Conservation (phyloP, 2,113 vertebrate species). For the Polypterus senegalus region DNA sequence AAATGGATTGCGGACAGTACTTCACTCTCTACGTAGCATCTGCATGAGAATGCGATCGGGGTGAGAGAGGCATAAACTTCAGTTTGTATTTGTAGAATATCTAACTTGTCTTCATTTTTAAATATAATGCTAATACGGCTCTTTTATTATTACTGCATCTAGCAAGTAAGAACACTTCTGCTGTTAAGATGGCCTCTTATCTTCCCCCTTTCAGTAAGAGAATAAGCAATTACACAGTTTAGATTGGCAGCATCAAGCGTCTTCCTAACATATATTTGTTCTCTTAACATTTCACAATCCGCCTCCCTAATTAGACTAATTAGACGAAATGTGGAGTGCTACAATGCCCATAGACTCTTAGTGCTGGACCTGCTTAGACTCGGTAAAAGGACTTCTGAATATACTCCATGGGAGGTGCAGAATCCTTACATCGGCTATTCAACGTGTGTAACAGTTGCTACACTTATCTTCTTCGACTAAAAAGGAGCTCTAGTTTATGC, state of each 20-base stretch:
- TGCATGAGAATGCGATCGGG: too few relatives aligned
- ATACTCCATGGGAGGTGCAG: slow-evolving; percentile 62
- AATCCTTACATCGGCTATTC: slow-evolving; percentile 57
- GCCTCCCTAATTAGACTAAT: slow-evolving; percentile 64
- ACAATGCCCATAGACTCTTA: slow-evolving; percentile 25
- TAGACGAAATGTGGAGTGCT: slow-evolving; percentile 45
- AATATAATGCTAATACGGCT: not conserved
- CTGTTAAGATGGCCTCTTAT: slow-evolving; percentile 3
- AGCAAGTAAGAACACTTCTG: slow-evolving; percentile 10
- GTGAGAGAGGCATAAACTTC: too few relatives aligned
- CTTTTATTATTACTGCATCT: slow-evolving; percentile 6
- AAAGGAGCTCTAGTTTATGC: slow-evolving; percentile 63
- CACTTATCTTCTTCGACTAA: slow-evolving; percentile 70
- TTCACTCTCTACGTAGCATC: too few relatives aligned
- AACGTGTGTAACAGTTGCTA: slow-evolving; percentile 61
- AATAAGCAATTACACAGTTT: slow-evolving; percentile 12
- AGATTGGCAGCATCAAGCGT: slow-evolving; percentile 37
- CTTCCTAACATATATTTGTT: slow-evolving; percentile 30
- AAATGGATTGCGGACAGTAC: too few relatives aligned
- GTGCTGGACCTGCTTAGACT: slow-evolving; percentile 26
- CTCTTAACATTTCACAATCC: slow-evolving; percentile 36
- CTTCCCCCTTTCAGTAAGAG: slow-evolving; percentile 19
- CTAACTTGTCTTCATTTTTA: too few relatives aligned
- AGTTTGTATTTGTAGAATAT: too few relatives aligned
- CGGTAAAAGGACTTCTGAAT: slow-evolving; percentile 62